Evolutionary conservation across 2,888 invertebrate species (phyloP).

Genomic region (Siphonodentalium dalli): DNA sequence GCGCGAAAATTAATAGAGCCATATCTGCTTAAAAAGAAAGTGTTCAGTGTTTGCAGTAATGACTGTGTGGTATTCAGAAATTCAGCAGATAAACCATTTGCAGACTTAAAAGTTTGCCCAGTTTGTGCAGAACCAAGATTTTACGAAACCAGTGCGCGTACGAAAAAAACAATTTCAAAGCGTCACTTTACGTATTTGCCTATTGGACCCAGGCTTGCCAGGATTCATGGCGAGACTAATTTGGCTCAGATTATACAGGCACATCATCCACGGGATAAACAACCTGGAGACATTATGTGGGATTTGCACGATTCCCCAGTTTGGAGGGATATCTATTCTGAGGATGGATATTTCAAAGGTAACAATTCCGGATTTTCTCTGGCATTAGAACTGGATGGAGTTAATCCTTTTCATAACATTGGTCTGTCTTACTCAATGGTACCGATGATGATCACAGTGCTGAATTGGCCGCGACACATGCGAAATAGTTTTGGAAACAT

Average conservation of each 20-base stretch:
- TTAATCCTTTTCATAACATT: slow-evolving; percentile 4
- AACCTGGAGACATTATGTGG: slow-evolving; percentile 1
- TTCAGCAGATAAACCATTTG: too few species aligned
- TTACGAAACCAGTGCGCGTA: too few species aligned
- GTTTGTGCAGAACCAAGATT: too few species aligned
- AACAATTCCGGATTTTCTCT: background rate
- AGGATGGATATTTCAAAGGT: slow-evolving; percentile 7
- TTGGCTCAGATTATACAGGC: background rate
- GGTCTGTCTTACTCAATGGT: slow-evolving; percentile 6
- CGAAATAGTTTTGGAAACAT: slow-evolving; percentile 7
- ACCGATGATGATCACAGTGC: slow-evolving; percentile 6
- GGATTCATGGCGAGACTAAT: slow-evolving; percentile 3
- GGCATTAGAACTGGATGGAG: slow-evolving; percentile 3
- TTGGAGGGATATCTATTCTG: background rate
- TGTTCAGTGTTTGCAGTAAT: background rate
- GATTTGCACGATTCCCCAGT: slow-evolving; percentile 3
- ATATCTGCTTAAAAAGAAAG: background rate
- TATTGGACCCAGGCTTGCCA: background rate
- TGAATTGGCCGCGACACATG: background rate
- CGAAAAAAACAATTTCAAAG: too few species aligned
- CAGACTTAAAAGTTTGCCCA: too few species aligned
- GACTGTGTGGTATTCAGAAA: background rate
- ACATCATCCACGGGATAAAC: background rate
- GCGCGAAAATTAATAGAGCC: background rate
- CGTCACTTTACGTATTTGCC: background rate